phyloP scores from a whole-genome alignment of 2,113 vertebrate genomes.

The Oreochromis niloticus region DNA sequence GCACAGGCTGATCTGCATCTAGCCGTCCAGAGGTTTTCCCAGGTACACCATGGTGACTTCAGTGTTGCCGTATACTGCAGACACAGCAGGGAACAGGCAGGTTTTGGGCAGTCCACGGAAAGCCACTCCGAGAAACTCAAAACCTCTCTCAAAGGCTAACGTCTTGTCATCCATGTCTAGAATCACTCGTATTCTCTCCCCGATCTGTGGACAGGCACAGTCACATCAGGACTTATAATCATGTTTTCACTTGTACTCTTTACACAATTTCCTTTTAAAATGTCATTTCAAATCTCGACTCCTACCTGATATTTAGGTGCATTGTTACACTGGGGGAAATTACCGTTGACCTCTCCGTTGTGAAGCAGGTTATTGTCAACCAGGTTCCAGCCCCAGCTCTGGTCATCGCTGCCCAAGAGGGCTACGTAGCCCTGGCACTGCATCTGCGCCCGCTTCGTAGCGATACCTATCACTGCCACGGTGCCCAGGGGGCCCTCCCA shows the following conservation, averaged over 20 bases:
- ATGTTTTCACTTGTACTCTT: background rate
- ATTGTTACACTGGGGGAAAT: constrained; percentile 98
- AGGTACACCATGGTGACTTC: constrained; percentile 99
- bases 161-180: constrained; percentile 99
- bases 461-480: constrained; percentile 95
- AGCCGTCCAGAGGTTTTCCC: constrained; percentile 95
- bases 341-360: constrained; percentile 96
- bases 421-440: constrained; percentile 98
- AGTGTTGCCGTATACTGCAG: constrained; percentile 97
- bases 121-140: constrained; percentile 95
- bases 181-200: constrained; percentile 97
- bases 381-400: constrained; percentile 99
- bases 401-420: constrained; percentile 93
- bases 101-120: constrained; percentile 95
- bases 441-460: constrained; percentile 92
- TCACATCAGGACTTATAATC: background rate
- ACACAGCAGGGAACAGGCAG: constrained; percentile 96
- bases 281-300: background rate
- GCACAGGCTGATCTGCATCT: constrained; percentile 32
- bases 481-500: constrained; percentile 98
- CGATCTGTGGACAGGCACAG: constrained; percentile 80
- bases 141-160: constrained; percentile 94
- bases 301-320: constrained; percentile 96
- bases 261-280: background rate
- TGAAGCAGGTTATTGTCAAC: constrained; percentile 98